Conservation (phyloP, 2,797 vertebrate genomes). For the Hyperoplus lanceolatus region DNA sequence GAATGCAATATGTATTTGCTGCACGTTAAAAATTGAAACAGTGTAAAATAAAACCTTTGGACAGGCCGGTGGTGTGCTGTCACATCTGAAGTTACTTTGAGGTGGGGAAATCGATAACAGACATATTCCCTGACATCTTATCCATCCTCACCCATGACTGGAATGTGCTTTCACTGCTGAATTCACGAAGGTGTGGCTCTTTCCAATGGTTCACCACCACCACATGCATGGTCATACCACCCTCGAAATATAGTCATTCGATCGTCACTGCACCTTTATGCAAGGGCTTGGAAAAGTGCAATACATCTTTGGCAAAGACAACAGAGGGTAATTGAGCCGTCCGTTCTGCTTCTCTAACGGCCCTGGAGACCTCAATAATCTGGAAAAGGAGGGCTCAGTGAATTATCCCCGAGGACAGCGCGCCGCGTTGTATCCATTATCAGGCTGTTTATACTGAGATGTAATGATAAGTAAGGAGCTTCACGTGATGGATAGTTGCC, state of each 20-base stretch:
- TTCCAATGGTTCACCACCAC: slow-evolving; percentile 7
- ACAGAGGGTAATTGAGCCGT: slow-evolving; percentile 61
- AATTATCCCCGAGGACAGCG: slow-evolving; percentile 51
- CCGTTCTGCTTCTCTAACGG: slow-evolving; percentile 43
- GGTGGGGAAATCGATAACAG: slow-evolving; percentile 35
- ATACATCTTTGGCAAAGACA: slow-evolving; percentile 49
- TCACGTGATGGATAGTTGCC: slow-evolving; percentile 63
- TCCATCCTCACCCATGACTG: slow-evolving; percentile 52
- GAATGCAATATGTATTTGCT: slow-evolving; percentile 22
- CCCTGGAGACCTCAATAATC: slow-evolving; percentile 59
- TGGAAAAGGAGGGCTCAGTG: slow-evolving; percentile 14
- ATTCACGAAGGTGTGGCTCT: slow-evolving; percentile 46
- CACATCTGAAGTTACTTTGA: slow-evolving; percentile 40
- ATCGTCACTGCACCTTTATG: slow-evolving; percentile 30
- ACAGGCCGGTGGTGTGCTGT: slow-evolving; percentile 7
- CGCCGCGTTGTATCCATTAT: slow-evolving; percentile 48
- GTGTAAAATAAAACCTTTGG: slow-evolving; percentile 18
- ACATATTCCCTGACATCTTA: slow-evolving; percentile 45
- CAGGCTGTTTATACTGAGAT: slow-evolving; percentile 63
- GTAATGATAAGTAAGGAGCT: slow-evolving; percentile 62
- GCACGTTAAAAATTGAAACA: slow-evolving; percentile 23
- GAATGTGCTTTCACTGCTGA: slow-evolving; percentile 54
- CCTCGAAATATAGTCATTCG: slow-evolving; percentile 37
- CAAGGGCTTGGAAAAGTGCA: slow-evolving; percentile 6
- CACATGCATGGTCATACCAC: slow-evolving; percentile 14